phyloP scores from a whole-genome alignment of 2,888 invertebrate species.

The Cerastis leucographa region DNA sequence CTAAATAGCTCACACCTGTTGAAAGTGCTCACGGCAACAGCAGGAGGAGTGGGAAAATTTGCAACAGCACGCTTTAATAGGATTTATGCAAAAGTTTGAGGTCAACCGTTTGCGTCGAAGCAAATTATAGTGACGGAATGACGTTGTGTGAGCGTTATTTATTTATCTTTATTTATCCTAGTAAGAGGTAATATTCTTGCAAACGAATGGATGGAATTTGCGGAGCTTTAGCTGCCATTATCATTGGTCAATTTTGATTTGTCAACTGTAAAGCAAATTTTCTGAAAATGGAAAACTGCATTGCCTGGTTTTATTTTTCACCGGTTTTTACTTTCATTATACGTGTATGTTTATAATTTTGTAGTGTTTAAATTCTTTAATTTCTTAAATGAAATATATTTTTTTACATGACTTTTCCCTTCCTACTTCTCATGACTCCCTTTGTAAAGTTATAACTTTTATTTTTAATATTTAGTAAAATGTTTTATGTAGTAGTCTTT shows the following conservation, averaged over 20 bases:
- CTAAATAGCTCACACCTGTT: constrained; percentile 47
- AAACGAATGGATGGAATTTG: not conserved
- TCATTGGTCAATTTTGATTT: not conserved
- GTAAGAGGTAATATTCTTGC: not conserved
- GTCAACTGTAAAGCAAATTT: not conserved
- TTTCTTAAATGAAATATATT: not conserved
- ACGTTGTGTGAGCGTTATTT: not conserved
- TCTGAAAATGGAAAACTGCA: not conserved
- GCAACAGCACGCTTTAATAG: constrained; percentile 40
- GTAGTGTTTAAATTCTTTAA: not conserved
- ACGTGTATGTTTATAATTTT: not conserved
- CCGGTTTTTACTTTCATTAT: not conserved
- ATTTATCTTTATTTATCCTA: not conserved
- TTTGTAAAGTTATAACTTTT: not conserved
- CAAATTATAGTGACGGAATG: constrained; percentile 13
- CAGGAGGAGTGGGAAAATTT: constrained; percentile 28
- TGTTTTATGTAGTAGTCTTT: not conserved
- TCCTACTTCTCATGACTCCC: not conserved
- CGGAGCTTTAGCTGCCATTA: not conserved
- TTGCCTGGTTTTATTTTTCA: not conserved
- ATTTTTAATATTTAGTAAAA: not conserved
- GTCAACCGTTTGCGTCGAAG: constrained; percentile 24
- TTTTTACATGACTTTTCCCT: not conserved
- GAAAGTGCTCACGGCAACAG: constrained; percentile 17
- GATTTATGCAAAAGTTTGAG: constrained; percentile 47